A percentile compares a stretch with the other conserved stretches of the same genome.
These are phyloP conservation scores for Amphipyra berbera DNA, from an alignment of 2,888 invertebrate genomes.

Conservation along the genomic window DNA sequence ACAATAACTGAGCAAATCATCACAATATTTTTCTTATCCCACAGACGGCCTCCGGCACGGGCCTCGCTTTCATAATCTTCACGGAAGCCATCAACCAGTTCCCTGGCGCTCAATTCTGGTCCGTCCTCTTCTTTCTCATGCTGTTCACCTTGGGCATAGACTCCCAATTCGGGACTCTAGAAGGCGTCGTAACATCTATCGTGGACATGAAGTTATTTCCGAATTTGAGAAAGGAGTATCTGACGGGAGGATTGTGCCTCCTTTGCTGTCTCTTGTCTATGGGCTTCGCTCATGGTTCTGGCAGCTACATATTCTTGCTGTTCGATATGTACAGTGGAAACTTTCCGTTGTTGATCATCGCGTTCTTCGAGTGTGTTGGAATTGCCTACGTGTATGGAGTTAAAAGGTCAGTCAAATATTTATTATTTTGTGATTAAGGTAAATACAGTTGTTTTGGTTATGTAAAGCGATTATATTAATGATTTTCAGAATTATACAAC, in stretches of 20 bases:
- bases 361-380: slow-evolving; percentile 97
- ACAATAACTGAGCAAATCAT: background rate
- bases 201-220: slow-evolving; percentile 98
- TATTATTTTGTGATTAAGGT: background rate
- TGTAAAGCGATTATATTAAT: no score
- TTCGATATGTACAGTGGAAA: slow-evolving; percentile 98
- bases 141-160: slow-evolving; percentile 98
- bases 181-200: slow-evolving; percentile 98
- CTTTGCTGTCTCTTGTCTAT: slow-evolving; percentile 96
- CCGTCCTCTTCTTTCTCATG: slow-evolving; percentile 98
- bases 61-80: slow-evolving; percentile 98
- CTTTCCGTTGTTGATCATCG: slow-evolving; percentile 97
- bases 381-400: slow-evolving; percentile 98
- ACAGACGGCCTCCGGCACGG: slow-evolving; percentile 98
- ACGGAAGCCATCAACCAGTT: slow-evolving; percentile 99
- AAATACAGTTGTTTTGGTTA: no score
- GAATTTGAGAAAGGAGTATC: slow-evolving; percentile 96
- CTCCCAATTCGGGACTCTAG: slow-evolving; percentile 98
- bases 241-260: slow-evolving; percentile 95
- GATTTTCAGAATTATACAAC: no score
- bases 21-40: slow-evolving; percentile 14
- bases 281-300: slow-evolving; percentile 97
- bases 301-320: slow-evolving; percentile 97
- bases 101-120: slow-evolving; percentile 98
- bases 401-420: slow-evolving; percentile 91